Evolutionary conservation across 92 coral and sea anemone species (phyloP).

Genomic region (Galaxea fascicularis): DNA sequence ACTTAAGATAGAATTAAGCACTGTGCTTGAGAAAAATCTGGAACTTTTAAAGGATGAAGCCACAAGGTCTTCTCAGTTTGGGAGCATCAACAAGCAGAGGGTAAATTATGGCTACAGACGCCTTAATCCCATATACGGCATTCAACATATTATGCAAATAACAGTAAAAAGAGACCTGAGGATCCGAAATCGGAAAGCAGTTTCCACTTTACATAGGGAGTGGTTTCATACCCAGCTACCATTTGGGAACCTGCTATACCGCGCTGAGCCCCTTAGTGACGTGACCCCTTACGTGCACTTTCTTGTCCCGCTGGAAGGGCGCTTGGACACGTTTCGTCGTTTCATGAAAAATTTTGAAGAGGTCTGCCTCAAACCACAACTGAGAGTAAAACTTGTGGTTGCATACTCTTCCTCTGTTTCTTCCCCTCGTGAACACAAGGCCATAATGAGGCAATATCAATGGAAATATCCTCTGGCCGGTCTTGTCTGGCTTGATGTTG

Average conservation of each 20-base stretch:
- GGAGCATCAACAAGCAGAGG: conserved; percentile 65
- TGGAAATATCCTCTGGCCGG: conserved; percentile 76
- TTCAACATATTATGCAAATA: conserved; percentile 81
- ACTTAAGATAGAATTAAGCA: conserved; percentile 69
- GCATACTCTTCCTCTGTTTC: conserved; percentile 84
- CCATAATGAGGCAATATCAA: conserved; percentile 67
- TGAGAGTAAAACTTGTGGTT: conserved; percentile 81
- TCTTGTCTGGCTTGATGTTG: conserved; percentile 85
- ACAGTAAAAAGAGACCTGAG: conserved; percentile 75
- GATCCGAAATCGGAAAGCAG: conserved; percentile 21
- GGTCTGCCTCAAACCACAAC: conserved; percentile 78
- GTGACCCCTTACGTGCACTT: conserved; percentile 70
- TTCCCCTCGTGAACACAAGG: conserved; percentile 66
- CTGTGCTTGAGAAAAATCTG: conserved; percentile 74
- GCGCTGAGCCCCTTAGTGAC: conserved; percentile 50
- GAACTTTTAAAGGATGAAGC: conserved; percentile 73
- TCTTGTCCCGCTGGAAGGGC: conserved; percentile 86
- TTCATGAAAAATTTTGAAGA: conserved; percentile 85
- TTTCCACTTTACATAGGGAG: conserved; percentile 42
- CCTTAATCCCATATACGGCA: conserved; percentile 82
- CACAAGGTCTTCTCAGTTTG: conserved; percentile 31
- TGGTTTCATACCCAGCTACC: conserved; percentile 80
- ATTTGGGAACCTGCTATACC: conserved; percentile 76
- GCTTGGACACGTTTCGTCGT: conserved; percentile 81
- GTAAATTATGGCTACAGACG: conserved; percentile 80